These are phyloP conservation scores for Pyrocoelia pectoralis DNA, from an alignment of 2,888 invertebrate genomes.

Conservation along the genomic window DNA sequence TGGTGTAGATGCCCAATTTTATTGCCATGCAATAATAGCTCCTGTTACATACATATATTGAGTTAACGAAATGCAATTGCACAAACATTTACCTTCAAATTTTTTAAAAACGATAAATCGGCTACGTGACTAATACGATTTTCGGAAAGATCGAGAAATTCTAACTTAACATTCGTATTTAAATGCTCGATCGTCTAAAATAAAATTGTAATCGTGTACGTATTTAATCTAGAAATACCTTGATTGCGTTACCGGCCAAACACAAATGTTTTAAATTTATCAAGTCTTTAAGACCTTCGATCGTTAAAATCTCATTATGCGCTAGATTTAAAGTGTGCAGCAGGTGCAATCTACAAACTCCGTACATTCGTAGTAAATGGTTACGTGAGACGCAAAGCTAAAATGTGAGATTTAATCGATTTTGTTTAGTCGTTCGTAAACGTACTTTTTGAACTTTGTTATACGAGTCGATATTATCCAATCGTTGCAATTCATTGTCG, in stretches of 20 bases:
- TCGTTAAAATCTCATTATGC: slow-evolving; percentile 86
- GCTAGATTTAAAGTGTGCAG: slow-evolving; percentile 84
- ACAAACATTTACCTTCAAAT: slow-evolving; percentile 74
- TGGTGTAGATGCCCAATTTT: slow-evolving; percentile 82
- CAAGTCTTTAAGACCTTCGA: slow-evolving; percentile 89
- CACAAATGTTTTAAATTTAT: slow-evolving; percentile 82
- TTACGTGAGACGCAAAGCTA: slow-evolving; percentile 88
- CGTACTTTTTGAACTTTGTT: slow-evolving; percentile 77
- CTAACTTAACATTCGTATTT: slow-evolving; percentile 80
- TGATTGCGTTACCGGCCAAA: slow-evolving; percentile 89
- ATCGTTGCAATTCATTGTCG: slow-evolving; percentile 85
- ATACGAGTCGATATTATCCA: slow-evolving; percentile 88
- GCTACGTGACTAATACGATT: slow-evolving; percentile 86
- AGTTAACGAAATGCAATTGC: slow-evolving; percentile 37
- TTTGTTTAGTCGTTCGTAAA: not conserved
- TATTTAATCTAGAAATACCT: slow-evolving; percentile 66
- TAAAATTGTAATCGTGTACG: slow-evolving; percentile 10
- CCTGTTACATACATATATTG: slow-evolving; percentile 66
- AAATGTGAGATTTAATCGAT: slow-evolving; percentile 44
- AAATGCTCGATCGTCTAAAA: slow-evolving; percentile 85
- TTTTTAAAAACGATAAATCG: slow-evolving; percentile 83
- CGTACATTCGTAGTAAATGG: slow-evolving; percentile 86
- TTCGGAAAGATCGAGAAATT: slow-evolving; percentile 87
- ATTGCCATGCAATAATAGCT: slow-evolving; percentile 86
- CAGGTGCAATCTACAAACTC: slow-evolving; percentile 80